Evolutionary conservation across 2,888 invertebrate genomes (phyloP), one percentile per base, ranked within the genome.

Genomic region (Parnassius mnemosyne): DNA sequence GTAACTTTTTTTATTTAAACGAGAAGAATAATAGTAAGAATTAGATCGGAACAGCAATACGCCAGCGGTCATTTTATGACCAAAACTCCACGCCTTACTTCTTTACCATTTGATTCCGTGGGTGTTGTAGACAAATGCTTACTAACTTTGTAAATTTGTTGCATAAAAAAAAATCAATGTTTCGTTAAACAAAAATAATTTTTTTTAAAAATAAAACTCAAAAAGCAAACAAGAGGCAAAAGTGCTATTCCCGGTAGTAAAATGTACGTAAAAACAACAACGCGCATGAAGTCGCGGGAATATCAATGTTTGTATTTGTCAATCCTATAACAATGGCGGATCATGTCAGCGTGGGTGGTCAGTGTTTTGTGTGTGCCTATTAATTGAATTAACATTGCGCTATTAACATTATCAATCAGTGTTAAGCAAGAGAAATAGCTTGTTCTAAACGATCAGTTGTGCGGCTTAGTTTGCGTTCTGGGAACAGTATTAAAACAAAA

Each of bases 301-400:
- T 54, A 50, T 53, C 42, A 34, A 34, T 34, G 20, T 53, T 52
- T 53, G 42, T 87, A 86, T 89, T 87, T 87, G 87, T 87, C 85
- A 75, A 82, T 75, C 71, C 69, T 71, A 78, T 74, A 84, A 87
- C 86, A 88, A 87, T 85, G 75, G 80, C 68, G 70, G 69, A 78
- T 82, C 76, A 81, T 74, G 63, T 69, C 69, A 9, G 73, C 67
- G 86, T 85, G 85, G 85, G 88, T 82, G 86, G 85, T 68, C 66
- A 13, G 49, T 49, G 66, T 66, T 75, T 79, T 76, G 70, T 76
- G 77, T 79, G 70, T 77, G 76, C 71, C 79, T 80, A 84, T 84
- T 86, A 84, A 87, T 87, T 86, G 74, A 81, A 87, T 88, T 87
- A 89, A 81, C 85, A 74, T 79, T 75, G 50, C 50, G 11, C 44